A percentile compares a stretch with the other conserved stretches of the same genome.
Evolutionary conservation across 1,140 invertebrate genomes (phyloP).

Genomic region (Aplysia californica): DNA sequence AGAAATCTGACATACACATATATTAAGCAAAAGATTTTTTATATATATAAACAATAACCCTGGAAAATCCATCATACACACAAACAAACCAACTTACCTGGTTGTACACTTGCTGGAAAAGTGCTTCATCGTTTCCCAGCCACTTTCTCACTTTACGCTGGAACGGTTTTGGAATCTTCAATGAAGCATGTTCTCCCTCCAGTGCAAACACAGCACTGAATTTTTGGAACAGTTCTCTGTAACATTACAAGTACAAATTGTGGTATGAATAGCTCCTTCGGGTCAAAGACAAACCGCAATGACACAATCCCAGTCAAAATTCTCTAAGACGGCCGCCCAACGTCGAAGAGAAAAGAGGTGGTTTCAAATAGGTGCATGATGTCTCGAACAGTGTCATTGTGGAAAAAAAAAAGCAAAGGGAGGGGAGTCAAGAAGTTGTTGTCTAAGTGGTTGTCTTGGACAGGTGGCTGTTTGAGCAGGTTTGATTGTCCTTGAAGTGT

Average conservation of each 20-base stretch:
- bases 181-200: conserved; percentile 35
- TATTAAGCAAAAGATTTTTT: not conserved
- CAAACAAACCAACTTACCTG: conserved; percentile 43
- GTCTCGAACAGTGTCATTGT: not conserved
- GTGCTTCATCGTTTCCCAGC: conserved; percentile 50
- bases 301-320: not conserved
- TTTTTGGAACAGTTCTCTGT: conserved; percentile 46
- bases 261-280: no score
- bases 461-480: no score
- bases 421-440: no score
- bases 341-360: not conserved
- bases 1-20: not conserved
- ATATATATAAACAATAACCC: not conserved
- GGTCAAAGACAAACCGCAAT: no score
- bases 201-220: conserved; percentile 46
- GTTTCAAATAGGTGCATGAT: not conserved
- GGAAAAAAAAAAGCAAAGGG: conserved; percentile 3
- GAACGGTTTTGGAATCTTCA: conserved; percentile 46
- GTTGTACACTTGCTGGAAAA: conserved; percentile 50
- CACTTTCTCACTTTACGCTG: conserved; percentile 55
- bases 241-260: no score
- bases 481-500: no score
- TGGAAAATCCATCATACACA: not conserved
- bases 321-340: not conserved
- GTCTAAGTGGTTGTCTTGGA: no score